These are phyloP conservation scores for Hymenochirus boettgeri DNA, from an alignment of 2,113 vertebrate genomes.

Conservation along the genomic window DNA sequence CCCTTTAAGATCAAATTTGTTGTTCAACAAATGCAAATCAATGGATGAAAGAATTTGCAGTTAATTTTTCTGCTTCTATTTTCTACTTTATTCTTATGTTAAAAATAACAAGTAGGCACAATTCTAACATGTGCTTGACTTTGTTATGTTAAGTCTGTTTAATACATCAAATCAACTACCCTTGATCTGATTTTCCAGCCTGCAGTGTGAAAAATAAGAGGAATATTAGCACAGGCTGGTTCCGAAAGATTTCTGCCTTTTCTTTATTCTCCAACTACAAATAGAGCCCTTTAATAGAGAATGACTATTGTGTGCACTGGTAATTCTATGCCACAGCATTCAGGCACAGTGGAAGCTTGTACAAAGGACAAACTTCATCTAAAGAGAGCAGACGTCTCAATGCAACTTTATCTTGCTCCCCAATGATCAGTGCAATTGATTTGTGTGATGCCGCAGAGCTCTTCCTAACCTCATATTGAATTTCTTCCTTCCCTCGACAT, in stretches of 20 bases:
- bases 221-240: background rate
- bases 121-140: too few relatives aligned
- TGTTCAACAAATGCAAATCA: too few relatives aligned
- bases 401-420: background rate
- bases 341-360: background rate
- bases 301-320: slow-evolving; percentile 2
- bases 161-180: too few relatives aligned
- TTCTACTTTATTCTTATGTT: too few relatives aligned
- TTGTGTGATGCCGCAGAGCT: background rate
- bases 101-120: too few relatives aligned
- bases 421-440: background rate
- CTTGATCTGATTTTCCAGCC: background rate
- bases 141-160: too few relatives aligned
- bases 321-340: background rate
- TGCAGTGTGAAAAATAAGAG: background rate
- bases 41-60: too few relatives aligned
- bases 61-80: too few relatives aligned
- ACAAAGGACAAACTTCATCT: background rate
- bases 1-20: too few relatives aligned
- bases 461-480: background rate
- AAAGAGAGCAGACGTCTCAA: background rate
- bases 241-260: background rate
- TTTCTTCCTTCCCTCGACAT: background rate
- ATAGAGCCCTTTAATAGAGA: background rate
- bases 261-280: background rate